Evolutionary conservation across 2,113 vertebrate species (phyloP).

Genomic region (Murina feae): DNA sequence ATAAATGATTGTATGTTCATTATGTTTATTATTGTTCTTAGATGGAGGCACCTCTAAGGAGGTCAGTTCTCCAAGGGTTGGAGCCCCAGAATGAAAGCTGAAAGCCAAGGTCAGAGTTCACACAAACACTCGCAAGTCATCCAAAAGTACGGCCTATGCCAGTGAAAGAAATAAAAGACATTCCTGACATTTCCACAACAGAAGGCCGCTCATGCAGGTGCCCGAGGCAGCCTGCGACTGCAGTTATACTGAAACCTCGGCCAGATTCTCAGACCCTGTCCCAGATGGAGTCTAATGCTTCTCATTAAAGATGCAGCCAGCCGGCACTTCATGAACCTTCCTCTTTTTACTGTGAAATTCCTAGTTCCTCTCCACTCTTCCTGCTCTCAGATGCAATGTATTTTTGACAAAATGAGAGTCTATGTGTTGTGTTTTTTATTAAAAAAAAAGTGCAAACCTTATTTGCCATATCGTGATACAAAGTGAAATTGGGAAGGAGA

Average conservation of each 20-base stretch:
- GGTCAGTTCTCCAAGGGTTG: neutral
- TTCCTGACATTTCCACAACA: constrained; percentile 36
- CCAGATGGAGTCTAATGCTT: neutral
- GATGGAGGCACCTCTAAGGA: neutral
- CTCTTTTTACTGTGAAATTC: constrained; percentile 27
- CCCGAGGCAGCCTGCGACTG: neutral
- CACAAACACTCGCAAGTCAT: neutral
- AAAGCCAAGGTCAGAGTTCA: neutral
- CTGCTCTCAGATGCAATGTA: constrained; percentile 2
- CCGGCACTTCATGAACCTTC: neutral
- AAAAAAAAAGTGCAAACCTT: neutral
- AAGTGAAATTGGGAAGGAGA: neutral
- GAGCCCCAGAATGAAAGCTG: neutral
- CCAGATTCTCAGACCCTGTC: neutral
- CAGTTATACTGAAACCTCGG: neutral
- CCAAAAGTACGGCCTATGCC: neutral
- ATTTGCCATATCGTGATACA: neutral
- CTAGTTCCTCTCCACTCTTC: neutral
- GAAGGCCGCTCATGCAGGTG: neutral
- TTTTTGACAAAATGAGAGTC: constrained; percentile 5
- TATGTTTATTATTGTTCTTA: neutral
- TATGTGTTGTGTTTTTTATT: neutral
- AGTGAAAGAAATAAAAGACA: constrained; percentile 32
- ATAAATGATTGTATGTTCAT: neutral
- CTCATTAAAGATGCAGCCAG: constrained; percentile 34